Evolutionary conservation across 1,140 invertebrate genomes (phyloP).

Genomic region (Rhyacophila brunnea): DNA sequence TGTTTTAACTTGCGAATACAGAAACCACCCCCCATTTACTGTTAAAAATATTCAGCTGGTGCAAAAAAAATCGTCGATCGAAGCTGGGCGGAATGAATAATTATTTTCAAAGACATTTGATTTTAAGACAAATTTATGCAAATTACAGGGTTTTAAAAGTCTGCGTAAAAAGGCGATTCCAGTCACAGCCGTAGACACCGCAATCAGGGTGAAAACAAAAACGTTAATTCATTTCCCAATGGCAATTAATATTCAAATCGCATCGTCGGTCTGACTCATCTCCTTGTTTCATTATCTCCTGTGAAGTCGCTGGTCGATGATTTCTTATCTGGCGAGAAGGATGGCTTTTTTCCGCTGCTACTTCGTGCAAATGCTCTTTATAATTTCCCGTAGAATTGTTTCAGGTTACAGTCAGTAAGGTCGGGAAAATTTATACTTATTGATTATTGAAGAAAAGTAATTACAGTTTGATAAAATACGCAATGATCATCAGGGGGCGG

Average conservation of each 20-base stretch:
- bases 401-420: too few relatives aligned
- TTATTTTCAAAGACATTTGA: conserved; percentile 3
- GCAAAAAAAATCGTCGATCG: not conserved
- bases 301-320: conserved; percentile 32
- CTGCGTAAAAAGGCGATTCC: conserved; percentile 12
- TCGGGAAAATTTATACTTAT: too few relatives aligned
- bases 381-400: conserved; percentile 20
- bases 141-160: conserved; percentile 31
- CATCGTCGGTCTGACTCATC: conserved; percentile 36
- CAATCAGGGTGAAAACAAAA: conserved; percentile 36
- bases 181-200: conserved; percentile 30
- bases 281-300: conserved; percentile 35
- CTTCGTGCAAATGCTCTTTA: conserved; percentile 11
- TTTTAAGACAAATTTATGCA: conserved; percentile 32
- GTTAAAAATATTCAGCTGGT: too few relatives aligned
- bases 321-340: conserved; percentile 30
- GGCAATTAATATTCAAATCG: conserved; percentile 38
- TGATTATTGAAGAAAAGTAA: too few relatives aligned
- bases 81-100: not conserved
- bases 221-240: conserved; percentile 37
- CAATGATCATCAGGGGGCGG: too few relatives aligned
- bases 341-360: conserved; percentile 26
- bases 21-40: not conserved
- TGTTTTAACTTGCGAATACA: conserved; percentile 12
- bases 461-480: too few relatives aligned